Conservation (phyloP, 2,797 vertebrate genomes). For the Steatocranus sp. region DNA sequence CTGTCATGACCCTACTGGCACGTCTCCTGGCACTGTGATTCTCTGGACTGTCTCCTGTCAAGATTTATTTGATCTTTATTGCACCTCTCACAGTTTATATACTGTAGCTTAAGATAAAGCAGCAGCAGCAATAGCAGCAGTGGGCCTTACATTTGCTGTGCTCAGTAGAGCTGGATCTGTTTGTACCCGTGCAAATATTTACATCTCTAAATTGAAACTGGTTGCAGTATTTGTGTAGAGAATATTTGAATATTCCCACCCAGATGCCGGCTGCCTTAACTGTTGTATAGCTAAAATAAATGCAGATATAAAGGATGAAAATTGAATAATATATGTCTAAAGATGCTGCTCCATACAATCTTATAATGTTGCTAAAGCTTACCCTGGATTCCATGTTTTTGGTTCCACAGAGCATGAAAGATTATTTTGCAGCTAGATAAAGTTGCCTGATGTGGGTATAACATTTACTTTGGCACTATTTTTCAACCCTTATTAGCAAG, state of each 20-base stretch:
- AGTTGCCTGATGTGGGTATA: not conserved
- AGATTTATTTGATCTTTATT: constrained; percentile 68
- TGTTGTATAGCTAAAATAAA: not conserved
- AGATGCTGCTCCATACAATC: not conserved
- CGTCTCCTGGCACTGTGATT: constrained; percentile 57
- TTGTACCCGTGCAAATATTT: not conserved
- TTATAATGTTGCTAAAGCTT: not conserved
- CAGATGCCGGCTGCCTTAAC: not conserved
- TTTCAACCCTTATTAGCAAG: not conserved
- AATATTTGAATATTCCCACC: not conserved
- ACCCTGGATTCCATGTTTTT: not conserved
- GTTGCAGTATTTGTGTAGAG: not conserved
- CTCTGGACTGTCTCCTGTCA: constrained; percentile 44
- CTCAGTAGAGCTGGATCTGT: not conserved
- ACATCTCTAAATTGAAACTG: not conserved
- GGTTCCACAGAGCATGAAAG: not conserved
- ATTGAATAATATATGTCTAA: not conserved
- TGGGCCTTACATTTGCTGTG: not conserved
- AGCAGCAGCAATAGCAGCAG: constrained; percentile 1
- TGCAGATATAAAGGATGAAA: not conserved
- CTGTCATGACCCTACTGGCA: constrained; percentile 57
- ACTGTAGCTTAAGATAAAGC: constrained; percentile 48
- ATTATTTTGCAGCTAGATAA: not conserved
- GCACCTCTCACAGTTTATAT: constrained; percentile 49
- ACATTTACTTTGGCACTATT: not conserved